Conservation (phyloP, 2,888 invertebrate genomes). For the Orthosia incerta region DNA sequence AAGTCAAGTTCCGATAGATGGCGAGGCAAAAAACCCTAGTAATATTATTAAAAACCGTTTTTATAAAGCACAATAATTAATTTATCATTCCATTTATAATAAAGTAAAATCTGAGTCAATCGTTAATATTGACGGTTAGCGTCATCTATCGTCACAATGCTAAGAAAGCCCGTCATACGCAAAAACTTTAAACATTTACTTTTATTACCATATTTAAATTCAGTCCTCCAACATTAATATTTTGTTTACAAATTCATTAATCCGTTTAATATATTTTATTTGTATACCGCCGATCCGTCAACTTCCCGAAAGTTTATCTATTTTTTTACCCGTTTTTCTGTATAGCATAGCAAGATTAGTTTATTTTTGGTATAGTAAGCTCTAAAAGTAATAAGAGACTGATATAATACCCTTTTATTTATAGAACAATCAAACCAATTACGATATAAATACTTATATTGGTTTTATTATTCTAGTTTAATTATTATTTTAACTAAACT, state of each 20-base stretch:
- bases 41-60: background rate
- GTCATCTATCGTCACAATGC: conserved; percentile 24
- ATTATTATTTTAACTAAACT: conserved; percentile 36
- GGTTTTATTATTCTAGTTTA: conserved; percentile 44
- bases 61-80: background rate
- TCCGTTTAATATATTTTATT: conserved; percentile 34
- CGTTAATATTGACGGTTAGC: background rate
- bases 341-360: conserved; percentile 44
- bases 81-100: background rate
- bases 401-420: conserved; percentile 25
- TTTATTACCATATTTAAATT: conserved; percentile 59
- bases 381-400: conserved; percentile 39
- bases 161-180: conserved; percentile 14
- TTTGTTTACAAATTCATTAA: conserved; percentile 46
- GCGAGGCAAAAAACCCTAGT: background rate
- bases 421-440: conserved; percentile 44
- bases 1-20: conserved; percentile 10
- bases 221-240: conserved; percentile 63
- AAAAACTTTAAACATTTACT: conserved; percentile 39
- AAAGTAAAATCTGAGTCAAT: too few relatives aligned
- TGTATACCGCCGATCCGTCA: conserved; percentile 70
- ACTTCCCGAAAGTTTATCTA: conserved; percentile 59
- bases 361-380: conserved; percentile 30
- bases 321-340: conserved; percentile 43
- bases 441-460: conserved; percentile 17